Conservation (phyloP, 2,888 invertebrate genomes). For the Dryadula phaetusa region DNA sequence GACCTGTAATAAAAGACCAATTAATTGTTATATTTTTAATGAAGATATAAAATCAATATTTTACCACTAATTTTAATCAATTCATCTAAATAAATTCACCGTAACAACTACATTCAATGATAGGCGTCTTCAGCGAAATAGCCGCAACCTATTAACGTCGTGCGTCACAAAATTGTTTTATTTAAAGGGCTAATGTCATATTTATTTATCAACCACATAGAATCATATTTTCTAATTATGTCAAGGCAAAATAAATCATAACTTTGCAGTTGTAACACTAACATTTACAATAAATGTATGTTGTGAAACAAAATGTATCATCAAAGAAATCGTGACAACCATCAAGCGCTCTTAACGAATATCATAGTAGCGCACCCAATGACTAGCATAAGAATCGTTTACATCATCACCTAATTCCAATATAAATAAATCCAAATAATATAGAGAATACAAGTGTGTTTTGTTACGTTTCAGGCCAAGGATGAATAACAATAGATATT, state of each 20-base stretch:
- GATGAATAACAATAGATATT: slow-evolving; percentile 68
- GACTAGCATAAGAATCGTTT: slow-evolving; percentile 51
- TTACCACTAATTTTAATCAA: slow-evolving; percentile 18
- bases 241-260: slow-evolving; percentile 54
- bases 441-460: slow-evolving; percentile 54
- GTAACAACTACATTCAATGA: slow-evolving; percentile 10
- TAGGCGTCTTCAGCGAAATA: slow-evolving; percentile 13
- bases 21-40: slow-evolving; percentile 29
- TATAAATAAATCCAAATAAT: slow-evolving; percentile 61
- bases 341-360: slow-evolving; percentile 64
- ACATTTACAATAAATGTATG: slow-evolving; percentile 51
- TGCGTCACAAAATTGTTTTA: slow-evolving; percentile 26
- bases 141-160: slow-evolving; percentile 2
- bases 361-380: slow-evolving; percentile 50
- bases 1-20: slow-evolving; percentile 23
- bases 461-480: slow-evolving; percentile 61
- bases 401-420: slow-evolving; percentile 60
- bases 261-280: slow-evolving; percentile 53
- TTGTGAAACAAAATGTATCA: slow-evolving; percentile 59
- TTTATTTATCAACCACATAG: slow-evolving; percentile 26
- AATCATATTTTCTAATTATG: slow-evolving; percentile 41
- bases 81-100: slow-evolving; percentile 15
- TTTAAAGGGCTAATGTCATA: slow-evolving; percentile 12
- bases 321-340: slow-evolving; percentile 64
- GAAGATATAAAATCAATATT: slow-evolving; percentile 29